Evolutionary conservation across 2,888 invertebrate species (phyloP), one percentile per base, ranked within the genome.

Genomic region (Drosophila hamatofila): DNA sequence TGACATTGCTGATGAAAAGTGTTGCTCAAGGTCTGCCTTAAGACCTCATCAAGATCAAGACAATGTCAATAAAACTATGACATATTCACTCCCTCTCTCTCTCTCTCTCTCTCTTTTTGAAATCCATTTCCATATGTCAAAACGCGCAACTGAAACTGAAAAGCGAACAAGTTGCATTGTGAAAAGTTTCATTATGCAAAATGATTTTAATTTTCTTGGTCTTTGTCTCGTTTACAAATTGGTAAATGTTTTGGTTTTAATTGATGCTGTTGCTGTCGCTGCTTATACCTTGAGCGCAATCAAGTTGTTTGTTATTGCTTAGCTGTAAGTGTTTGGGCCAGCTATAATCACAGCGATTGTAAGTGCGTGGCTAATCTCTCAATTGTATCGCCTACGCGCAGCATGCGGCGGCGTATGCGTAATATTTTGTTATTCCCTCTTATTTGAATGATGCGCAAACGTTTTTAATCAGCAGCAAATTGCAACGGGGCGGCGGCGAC

Each of bases 231-330:
- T n/a, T 58, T 65, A 60, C 56, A 68, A 76, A 79, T 49, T 59
- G 63, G 23, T 62, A 59, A 60, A 80, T 63, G 77, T 63, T 66
- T 76, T 71, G 58, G 81, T 71, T 80, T 77, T 77, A 76, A 77
- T 77, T 66, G 77, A 49, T 75, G 68, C 55, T 23, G 54, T 23
- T 57, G 71, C 6, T 39, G 66, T 18, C 65, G 69, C 16, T 74
- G 55, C 25, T 57, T 52, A 63, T 79, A 64, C 76, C 72, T 58
- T 66, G 63, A 54, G 51, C 63, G 63, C 58, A 80, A 76, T 76
- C 81, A 78, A 64, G 66, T 42, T 61, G 67, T 30, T 63, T 64
- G 58, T 71, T 59, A 48, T 18, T 54, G 46, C 49, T 49, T 12
- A 42, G 27, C 27, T 55, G 54, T 42, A 56, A 57, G 64, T 79